Percentiles rank a stretch among this genome's conserved stretches.
Conservation (phyloP, 92 coral and sea anemone species). For the Porites evermanni region DNA sequence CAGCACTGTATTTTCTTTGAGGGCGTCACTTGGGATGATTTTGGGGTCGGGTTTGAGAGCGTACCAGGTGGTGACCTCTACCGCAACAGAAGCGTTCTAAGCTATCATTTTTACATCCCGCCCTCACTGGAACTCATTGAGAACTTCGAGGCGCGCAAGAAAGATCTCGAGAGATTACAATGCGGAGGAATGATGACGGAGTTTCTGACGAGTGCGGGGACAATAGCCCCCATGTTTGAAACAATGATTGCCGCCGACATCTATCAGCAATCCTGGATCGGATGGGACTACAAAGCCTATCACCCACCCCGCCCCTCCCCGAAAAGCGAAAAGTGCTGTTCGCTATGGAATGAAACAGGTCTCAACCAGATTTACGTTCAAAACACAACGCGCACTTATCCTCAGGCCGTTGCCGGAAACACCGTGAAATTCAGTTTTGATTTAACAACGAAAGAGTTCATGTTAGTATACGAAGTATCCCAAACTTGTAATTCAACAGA, state of each 20-base stretch:
- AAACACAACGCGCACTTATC: slow-evolving; percentile 91
- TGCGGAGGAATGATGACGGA: slow-evolving; percentile 98
- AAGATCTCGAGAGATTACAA: slow-evolving; percentile 71
- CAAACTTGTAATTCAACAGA: slow-evolving; percentile 74
- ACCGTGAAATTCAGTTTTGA: slow-evolving; percentile 77
- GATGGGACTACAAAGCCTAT: slow-evolving; percentile 93
- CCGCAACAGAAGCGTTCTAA: slow-evolving; percentile 88
- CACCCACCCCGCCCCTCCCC: slow-evolving; percentile 50
- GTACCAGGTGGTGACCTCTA: slow-evolving; percentile 94
- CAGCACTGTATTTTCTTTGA: slow-evolving; percentile 93
- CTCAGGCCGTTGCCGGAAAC: slow-evolving; percentile 97
- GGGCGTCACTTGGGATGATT: slow-evolving; percentile 96
- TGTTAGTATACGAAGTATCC: slow-evolving; percentile 69
- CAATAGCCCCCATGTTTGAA: slow-evolving; percentile 58
- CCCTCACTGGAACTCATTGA: slow-evolving; percentile 71
- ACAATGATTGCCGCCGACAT: slow-evolving; percentile 86
- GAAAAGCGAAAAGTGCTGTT: slow-evolving; percentile 44
- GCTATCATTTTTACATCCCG: slow-evolving; percentile 86
- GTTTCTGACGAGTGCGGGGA: slow-evolving; percentile 60
- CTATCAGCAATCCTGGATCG: slow-evolving; percentile 92
- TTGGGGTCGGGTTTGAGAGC: slow-evolving; percentile 86
- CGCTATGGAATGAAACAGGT: slow-evolving; percentile 79
- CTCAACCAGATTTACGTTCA: slow-evolving; percentile 75
- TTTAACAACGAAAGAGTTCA: slow-evolving; percentile 72
- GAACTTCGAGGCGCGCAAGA: slow-evolving; percentile 73